A percentile compares a stretch with the other conserved stretches of the same genome.
phyloP scores from a whole-genome alignment of 2,888 invertebrate genomes.

The Agrenia bidenticulata region DNA sequence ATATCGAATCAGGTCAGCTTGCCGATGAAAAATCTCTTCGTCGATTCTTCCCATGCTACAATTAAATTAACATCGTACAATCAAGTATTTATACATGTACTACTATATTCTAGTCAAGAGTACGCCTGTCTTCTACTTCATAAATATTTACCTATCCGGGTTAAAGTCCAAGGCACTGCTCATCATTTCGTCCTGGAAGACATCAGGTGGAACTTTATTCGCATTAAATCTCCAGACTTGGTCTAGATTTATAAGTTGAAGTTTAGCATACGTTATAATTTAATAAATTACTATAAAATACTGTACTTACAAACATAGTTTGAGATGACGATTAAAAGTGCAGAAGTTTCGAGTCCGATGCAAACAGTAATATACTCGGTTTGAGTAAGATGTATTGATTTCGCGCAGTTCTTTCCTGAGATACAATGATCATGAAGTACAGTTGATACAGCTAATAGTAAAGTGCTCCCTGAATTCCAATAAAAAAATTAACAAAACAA shows the following conservation, averaged over 20 bases:
- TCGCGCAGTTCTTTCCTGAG: conserved; percentile 60
- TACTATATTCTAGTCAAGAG: neutral
- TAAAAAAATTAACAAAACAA: neutral
- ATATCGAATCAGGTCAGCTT: conserved; percentile 70
- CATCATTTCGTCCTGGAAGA: conserved; percentile 65
- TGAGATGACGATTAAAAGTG: conserved; percentile 60
- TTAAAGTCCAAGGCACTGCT: conserved; percentile 59
- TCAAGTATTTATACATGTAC: neutral
- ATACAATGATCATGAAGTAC: conserved; percentile 56
- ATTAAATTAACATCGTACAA: neutral
- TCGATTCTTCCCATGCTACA: conserved; percentile 59
- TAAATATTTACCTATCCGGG: conserved; percentile 32
- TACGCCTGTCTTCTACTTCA: too few species aligned
- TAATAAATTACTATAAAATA: too few species aligned
- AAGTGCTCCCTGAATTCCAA: conserved; percentile 59
- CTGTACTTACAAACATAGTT: conserved; percentile 61
- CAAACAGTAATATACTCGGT: conserved; percentile 64
- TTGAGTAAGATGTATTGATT: conserved; percentile 60
- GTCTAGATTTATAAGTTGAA: too few species aligned
- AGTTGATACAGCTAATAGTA: conserved; percentile 59
- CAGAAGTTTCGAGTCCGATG: conserved; percentile 60
- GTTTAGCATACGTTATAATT: too few species aligned
- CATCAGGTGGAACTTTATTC: conserved; percentile 64
- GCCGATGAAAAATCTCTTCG: conserved; percentile 67
- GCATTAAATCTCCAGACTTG: conserved; percentile 65